phyloP scores from a whole-genome alignment of 2,888 invertebrate species.

The Cryptophagus acutangulus region DNA sequence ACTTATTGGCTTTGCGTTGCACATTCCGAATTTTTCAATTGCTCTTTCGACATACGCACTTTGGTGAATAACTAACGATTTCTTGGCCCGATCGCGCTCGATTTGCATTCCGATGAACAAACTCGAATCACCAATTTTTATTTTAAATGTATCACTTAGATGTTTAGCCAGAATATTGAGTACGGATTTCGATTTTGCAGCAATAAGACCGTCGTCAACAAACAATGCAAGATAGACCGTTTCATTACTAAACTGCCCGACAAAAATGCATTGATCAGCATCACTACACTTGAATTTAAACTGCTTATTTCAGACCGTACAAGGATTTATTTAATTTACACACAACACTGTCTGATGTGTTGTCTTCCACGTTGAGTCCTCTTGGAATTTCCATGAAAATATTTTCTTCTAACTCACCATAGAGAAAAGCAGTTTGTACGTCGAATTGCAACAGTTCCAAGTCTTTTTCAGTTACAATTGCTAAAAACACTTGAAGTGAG shows the following conservation, averaged over 20 bases:
- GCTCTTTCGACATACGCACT: constrained; percentile 9
- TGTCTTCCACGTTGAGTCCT: constrained; percentile 6
- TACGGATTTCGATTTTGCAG: too few species aligned
- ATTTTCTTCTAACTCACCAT: constrained; percentile 8
- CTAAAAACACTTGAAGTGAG: constrained; percentile 19
- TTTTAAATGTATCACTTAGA: constrained; percentile 13
- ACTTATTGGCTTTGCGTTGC: constrained; percentile 9
- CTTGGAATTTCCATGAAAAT: constrained; percentile 15
- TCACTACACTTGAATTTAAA: too few species aligned
- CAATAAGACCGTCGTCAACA: too few species aligned
- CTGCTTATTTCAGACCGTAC: constrained; percentile 18
- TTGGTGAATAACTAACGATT: constrained; percentile 13
- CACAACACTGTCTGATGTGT: constrained; percentile 9
- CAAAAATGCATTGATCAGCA: constrained; percentile 36
- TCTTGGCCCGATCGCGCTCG: constrained; percentile 1
- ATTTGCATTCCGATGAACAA: constrained; percentile 17
- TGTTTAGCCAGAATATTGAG: too few species aligned
- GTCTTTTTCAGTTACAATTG: constrained; percentile 10
- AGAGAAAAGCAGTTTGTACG: constrained; percentile 19
- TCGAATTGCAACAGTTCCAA: constrained; percentile 14
- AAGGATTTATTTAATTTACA: constrained; percentile 12
- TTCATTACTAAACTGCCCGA: too few species aligned
- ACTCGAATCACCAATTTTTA: constrained; percentile 4
- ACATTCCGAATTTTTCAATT: constrained; percentile 10
- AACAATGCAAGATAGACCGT: too few species aligned